Conservation (phyloP, 2,113 vertebrate species). For the Hyperopisus bebe region DNA sequence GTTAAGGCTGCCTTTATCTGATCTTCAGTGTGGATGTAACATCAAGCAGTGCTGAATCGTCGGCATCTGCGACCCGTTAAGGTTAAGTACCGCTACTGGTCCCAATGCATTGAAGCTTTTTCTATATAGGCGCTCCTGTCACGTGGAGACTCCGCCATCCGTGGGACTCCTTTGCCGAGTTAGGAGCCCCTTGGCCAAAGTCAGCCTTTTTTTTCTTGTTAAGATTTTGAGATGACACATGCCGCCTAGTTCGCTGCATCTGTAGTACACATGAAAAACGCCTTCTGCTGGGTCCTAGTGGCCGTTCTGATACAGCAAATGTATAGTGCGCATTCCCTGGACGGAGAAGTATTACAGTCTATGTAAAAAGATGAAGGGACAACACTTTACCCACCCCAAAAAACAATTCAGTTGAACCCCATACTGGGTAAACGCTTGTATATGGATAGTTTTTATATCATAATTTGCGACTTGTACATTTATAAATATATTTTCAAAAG, state of each 20-base stretch:
- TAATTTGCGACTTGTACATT: background rate
- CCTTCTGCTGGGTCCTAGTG: conserved; percentile 57
- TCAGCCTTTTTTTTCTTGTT: conserved; percentile 41
- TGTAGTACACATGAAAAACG: conserved; percentile 34
- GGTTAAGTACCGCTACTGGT: conserved; percentile 54
- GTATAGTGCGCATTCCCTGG: conserved; percentile 10
- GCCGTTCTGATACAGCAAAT: background rate
- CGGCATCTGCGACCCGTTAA: conserved; percentile 42
- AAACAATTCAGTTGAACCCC: background rate
- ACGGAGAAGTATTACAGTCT: background rate
- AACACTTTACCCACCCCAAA: background rate
- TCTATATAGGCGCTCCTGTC: conserved; percentile 64
- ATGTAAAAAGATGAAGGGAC: background rate
- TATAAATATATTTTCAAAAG: background rate
- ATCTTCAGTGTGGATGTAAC: background rate
- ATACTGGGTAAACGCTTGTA: background rate
- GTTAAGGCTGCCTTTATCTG: background rate
- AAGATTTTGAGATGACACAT: conserved; percentile 58
- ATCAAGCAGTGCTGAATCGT: conserved; percentile 17
- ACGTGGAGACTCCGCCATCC: conserved; percentile 56
- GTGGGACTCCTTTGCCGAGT: conserved; percentile 36
- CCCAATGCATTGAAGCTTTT: conserved; percentile 63
- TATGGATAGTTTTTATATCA: background rate
- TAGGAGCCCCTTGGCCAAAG: conserved; percentile 33
- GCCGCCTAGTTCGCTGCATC: conserved; percentile 32